Percentiles rank a stretch among this genome's conserved stretches.
phyloP scores from a whole-genome alignment of 2,888 invertebrate genomes.

The Keiferia lycopersicella region DNA sequence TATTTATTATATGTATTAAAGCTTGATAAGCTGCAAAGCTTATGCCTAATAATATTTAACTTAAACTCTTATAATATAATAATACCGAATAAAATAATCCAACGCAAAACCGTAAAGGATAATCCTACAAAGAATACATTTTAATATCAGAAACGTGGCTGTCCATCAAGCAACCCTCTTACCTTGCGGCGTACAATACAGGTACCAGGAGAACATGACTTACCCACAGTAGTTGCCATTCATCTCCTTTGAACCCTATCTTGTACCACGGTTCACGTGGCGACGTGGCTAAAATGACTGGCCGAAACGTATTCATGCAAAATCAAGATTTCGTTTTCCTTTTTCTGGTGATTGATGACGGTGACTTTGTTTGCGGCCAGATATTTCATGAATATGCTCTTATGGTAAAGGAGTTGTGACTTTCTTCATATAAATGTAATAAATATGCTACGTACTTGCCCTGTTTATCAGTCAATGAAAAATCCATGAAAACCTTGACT shows the following conservation, averaged over 20 bases:
- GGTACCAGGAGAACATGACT: conserved; percentile 2
- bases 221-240: conserved; percentile 2
- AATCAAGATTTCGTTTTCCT: background rate
- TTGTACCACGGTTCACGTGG: background rate
- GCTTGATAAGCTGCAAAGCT: no score
- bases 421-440: no score
- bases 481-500: no score
- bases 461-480: background rate
- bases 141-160: conserved; percentile 7
- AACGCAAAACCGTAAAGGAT: background rate
- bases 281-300: no score
- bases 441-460: no score
- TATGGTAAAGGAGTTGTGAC: background rate
- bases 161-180: background rate
- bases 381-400: background rate
- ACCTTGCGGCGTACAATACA: background rate
- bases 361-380: background rate
- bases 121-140: conserved; percentile 8
- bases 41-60: no score
- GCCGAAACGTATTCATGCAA: background rate
- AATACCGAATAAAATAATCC: background rate
- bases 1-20: no score
- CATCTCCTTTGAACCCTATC: conserved; percentile 12
- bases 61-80: background rate
- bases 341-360: conserved; percentile 10